These are phyloP conservation scores for Synergus umbraculus DNA, from an alignment of 2,888 invertebrate genomes.

Conservation along the genomic window DNA sequence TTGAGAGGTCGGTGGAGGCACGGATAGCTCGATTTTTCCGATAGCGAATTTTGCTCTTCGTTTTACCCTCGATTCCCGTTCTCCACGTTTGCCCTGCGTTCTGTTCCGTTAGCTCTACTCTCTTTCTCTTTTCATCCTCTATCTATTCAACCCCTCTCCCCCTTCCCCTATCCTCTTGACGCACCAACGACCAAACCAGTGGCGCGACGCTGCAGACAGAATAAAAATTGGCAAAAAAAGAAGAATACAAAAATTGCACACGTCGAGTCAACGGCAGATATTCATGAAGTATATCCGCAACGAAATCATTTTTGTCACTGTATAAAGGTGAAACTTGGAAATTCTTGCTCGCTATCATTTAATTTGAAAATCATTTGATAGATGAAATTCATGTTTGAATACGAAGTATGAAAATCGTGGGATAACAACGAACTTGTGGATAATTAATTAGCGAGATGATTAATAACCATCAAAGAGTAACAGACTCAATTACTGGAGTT, in stretches of 20 bases:
- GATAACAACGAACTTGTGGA: not conserved
- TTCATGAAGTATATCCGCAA: conserved; percentile 51
- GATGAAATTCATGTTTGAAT: not conserved
- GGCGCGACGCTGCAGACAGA: conserved; percentile 68
- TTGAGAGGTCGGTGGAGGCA: conserved; percentile 41
- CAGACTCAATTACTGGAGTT: not conserved
- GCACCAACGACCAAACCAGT: conserved; percentile 67
- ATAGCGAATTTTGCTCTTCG: conserved; percentile 70
- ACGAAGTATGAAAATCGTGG: not conserved
- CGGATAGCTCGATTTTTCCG: conserved; percentile 73
- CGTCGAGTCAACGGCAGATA: conserved; percentile 50
- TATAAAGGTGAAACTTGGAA: not conserved
- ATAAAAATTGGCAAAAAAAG: conserved; percentile 66
- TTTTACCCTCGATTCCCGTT: conserved; percentile 51
- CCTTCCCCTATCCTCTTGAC: conserved; percentile 61
- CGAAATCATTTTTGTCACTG: conserved; percentile 17
- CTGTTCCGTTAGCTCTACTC: conserved; percentile 51
- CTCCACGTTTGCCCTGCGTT: conserved; percentile 50
- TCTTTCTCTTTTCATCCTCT: conserved; percentile 53
- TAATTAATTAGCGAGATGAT: not conserved
- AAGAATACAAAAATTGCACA: conserved; percentile 58
- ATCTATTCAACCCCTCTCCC: conserved; percentile 53
- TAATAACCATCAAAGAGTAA: not conserved
- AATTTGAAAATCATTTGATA: no score
- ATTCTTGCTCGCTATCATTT: not conserved